These are phyloP conservation scores for Apodemia zela DNA, from an alignment of 2,888 invertebrate species.

Conservation along the genomic window DNA sequence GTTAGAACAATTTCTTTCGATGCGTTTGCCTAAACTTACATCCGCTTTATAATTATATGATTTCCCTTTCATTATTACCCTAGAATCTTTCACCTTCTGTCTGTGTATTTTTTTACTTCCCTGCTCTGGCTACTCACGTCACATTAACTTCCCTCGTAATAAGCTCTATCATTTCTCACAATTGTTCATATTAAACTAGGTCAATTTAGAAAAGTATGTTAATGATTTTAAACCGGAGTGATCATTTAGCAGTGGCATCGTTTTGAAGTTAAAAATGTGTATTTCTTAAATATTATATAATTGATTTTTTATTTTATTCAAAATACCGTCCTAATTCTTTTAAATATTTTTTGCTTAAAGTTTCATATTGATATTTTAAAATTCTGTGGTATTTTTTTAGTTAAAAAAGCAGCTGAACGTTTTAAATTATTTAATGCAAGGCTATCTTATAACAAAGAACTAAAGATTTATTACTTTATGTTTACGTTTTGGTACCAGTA, in stretches of 20 bases:
- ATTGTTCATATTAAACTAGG: slow-evolving; percentile 34
- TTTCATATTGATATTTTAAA: neutral
- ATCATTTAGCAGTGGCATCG: neutral
- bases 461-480: neutral
- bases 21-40: slow-evolving; percentile 45
- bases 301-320: neutral
- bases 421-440: neutral
- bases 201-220: slow-evolving; percentile 13
- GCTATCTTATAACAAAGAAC: neutral
- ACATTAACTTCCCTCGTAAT: slow-evolving; percentile 55
- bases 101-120: neutral
- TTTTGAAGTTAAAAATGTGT: neutral
- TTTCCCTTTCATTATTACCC: slow-evolving; percentile 15
- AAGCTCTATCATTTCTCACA: slow-evolving; percentile 47
- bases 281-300: slow-evolving; percentile 4
- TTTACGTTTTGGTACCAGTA: neutral
- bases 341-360: neutral
- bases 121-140: slow-evolving; percentile 2
- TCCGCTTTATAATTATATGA: slow-evolving; percentile 15
- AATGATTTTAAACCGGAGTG: slow-evolving; percentile 15
- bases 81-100: slow-evolving; percentile 4
- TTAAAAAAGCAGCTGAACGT: no score
- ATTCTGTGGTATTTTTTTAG: neutral
- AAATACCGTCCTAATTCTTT: neutral
- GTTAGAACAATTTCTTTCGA: slow-evolving; percentile 67